Conservation (phyloP, 2,113 vertebrate genomes). For the Seriola quinqueradiata region DNA sequence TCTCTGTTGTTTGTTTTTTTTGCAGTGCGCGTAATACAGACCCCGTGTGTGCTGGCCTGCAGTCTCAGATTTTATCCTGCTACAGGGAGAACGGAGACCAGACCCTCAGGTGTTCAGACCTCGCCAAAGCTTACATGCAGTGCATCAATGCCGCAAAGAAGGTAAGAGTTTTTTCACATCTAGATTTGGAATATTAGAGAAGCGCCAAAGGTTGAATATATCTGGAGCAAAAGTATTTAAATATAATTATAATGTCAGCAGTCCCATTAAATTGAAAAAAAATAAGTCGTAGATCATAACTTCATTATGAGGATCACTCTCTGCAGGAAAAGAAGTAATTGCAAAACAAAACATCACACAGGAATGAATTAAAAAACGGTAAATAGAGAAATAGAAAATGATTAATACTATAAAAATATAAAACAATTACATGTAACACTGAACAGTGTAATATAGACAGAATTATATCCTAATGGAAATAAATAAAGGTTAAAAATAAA, state of each 20-base stretch:
- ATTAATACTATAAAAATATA: no score
- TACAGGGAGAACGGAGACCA: conserved; percentile 88
- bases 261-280: not conserved
- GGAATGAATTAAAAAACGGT: no score
- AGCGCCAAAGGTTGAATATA: not conserved
- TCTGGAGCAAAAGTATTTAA: not conserved
- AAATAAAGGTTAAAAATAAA: no score
- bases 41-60: conserved; percentile 88
- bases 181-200: not conserved
- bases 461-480: no score
- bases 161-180: conserved; percentile 79
- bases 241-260: not conserved
- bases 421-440: no score
- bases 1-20: conserved; percentile 6
- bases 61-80: conserved; percentile 91
- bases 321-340: not conserved
- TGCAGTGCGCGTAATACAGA: conserved; percentile 84
- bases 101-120: conserved; percentile 90
- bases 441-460: no score
- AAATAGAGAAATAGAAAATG: no score
- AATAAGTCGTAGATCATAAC: not conserved
- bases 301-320: not conserved
- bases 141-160: conserved; percentile 91
- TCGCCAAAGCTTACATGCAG: conserved; percentile 92
- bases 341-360: no score